Percentiles rank a stretch among this genome's conserved stretches.
phyloP scores from a whole-genome alignment of 2,888 invertebrate genomes.

The Diplazon laetatorius region DNA sequence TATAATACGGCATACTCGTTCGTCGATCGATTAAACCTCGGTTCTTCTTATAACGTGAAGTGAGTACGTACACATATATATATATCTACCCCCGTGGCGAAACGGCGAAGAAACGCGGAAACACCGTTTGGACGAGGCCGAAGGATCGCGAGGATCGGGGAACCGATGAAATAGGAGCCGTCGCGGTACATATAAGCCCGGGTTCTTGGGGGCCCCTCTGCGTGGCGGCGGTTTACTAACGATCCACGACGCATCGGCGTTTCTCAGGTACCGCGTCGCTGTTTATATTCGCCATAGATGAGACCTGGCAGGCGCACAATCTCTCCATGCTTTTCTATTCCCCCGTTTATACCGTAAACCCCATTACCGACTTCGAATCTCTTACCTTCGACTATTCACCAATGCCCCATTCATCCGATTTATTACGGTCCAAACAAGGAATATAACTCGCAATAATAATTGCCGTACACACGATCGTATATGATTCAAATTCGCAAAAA shows the following conservation, averaged over 20 bases:
- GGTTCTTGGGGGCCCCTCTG: slow-evolving; percentile 25
- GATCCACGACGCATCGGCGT: slow-evolving; percentile 56
- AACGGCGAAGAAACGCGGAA: slow-evolving; percentile 73
- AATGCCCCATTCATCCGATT: slow-evolving; percentile 42
- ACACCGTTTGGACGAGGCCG: slow-evolving; percentile 64
- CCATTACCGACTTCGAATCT: slow-evolving; percentile 44
- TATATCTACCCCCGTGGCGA: slow-evolving; percentile 57
- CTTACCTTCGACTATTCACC: slow-evolving; percentile 18
- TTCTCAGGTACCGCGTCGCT: slow-evolving; percentile 42
- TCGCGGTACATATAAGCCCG: slow-evolving; percentile 66
- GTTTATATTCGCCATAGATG: slow-evolving; percentile 28
- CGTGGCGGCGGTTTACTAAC: slow-evolving; percentile 58
- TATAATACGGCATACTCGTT: slow-evolving; percentile 44
- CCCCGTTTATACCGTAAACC: slow-evolving; percentile 23
- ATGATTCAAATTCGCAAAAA: background rate
- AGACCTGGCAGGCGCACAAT: slow-evolving; percentile 50
- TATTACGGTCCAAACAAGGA: slow-evolving; percentile 12
- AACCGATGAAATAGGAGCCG: slow-evolving; percentile 72
- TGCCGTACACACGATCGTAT: background rate
- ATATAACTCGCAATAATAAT: slow-evolving; percentile 1
- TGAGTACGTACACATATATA: slow-evolving; percentile 3
- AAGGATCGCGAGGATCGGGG: slow-evolving; percentile 60
- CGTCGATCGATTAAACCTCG: slow-evolving; percentile 54
- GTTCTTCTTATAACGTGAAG: slow-evolving; percentile 23
- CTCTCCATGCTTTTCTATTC: slow-evolving; percentile 32